Percentiles rank a stretch among this genome's conserved stretches.
These are phyloP conservation scores for Scrobipalpa atriplicella DNA, from an alignment of 2,888 invertebrate species.

Conservation along the genomic window DNA sequence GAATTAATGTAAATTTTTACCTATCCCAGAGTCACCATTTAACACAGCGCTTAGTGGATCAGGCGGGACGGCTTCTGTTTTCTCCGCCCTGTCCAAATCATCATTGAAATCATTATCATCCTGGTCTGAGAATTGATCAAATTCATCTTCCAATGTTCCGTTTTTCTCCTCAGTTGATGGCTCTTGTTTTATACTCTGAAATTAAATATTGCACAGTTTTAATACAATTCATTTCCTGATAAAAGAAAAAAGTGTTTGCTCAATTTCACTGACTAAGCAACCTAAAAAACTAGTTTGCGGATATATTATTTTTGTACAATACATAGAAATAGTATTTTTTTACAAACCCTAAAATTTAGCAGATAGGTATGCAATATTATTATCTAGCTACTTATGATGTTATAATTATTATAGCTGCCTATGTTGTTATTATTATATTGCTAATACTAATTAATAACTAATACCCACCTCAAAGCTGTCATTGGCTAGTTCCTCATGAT, in stretches of 20 bases:
- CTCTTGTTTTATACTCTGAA: slow-evolving; percentile 62
- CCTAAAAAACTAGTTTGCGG: no score
- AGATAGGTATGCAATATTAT: no score
- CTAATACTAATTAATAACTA: neutral
- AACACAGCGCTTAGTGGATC: slow-evolving; percentile 62
- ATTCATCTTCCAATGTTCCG: slow-evolving; percentile 36
- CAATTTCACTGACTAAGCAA: no score
- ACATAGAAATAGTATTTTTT: neutral
- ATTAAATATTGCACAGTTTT: slow-evolving; percentile 25
- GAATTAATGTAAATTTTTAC: slow-evolving; percentile 41
- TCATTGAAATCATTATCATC: slow-evolving; percentile 36
- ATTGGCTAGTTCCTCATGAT: slow-evolving; percentile 46
- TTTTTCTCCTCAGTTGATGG: slow-evolving; percentile 48
- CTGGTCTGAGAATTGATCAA: slow-evolving; percentile 35
- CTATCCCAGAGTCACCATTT: slow-evolving; percentile 56
- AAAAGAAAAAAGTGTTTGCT: no score
- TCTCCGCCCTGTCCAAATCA: slow-evolving; percentile 31
- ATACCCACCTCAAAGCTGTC: slow-evolving; percentile 44
- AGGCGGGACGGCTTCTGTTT: slow-evolving; percentile 24
- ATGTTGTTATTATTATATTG: no score
- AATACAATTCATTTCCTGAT: neutral
- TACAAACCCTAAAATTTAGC: neutral
- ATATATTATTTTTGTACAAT: no score
- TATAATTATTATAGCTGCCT: no score
- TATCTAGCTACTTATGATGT: no score